Evolutionary conservation across 2,113 vertebrate species (phyloP), one percentile per base, ranked within the genome.

Genomic region (Halcyon senegalensis): DNA sequence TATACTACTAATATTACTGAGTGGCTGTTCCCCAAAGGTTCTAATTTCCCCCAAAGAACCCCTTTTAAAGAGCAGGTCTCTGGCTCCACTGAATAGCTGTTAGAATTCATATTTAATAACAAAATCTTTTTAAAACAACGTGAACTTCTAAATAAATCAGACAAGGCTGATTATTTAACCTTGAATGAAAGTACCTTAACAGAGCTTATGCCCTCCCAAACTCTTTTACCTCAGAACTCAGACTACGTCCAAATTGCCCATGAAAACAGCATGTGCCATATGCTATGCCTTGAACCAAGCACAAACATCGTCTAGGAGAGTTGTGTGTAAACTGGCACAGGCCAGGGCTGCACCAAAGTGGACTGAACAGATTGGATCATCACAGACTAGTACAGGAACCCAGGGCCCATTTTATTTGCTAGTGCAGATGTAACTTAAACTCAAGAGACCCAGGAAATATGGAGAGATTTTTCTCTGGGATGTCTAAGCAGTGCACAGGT

Each of bases 131-230:
- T 31, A 69, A 92, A 92, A 8, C 28, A 89, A 50, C 19, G 13
- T 16, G 21, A 67, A 62, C 41, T 60, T 84, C 35, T 18, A 16
- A 35, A 75, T 39, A 51, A 75, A 37, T 67, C 19, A 59, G 30
- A 63, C 12, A 6, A 31, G 7, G 24, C 46, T 43, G 12, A 31
- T 8, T 76, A 8, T 13, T n/a, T 68, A 31, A 63, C 24, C 13
- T 50, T 25, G 13, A 59, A 84, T 35, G 23, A 53, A 83, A 75
- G 30, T 4, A 1, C 19, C 3, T 8, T 31, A 50, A n/a, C 18
- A 84, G 23, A 58, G 13, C 4, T 75, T 43, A 27, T 28, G 6
- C 24, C n/a, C 60, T 24, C 10, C 24, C 0, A 0, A 8, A 6
- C 13, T 41, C 3, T 20, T 74, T 44, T 74, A 4, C 37, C 62